Base-by-base conservation (phyloP, 92 coral and sea anemone genomes). In the Parazoanthus swiftii region DNA sequence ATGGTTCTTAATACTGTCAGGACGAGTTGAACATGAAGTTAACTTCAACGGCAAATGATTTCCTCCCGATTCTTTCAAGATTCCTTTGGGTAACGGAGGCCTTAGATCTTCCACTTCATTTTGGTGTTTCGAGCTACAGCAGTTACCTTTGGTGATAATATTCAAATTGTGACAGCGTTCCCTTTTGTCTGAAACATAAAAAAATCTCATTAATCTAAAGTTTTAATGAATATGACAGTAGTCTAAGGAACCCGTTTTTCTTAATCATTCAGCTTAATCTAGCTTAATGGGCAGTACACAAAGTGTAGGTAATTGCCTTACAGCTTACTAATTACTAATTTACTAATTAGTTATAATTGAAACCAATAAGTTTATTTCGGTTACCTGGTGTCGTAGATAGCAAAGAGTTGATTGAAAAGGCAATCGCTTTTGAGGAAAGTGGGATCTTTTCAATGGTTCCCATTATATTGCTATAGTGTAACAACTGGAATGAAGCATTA, bases 381-480 rank as follows among this genome's bases (percentile, higher is more conserved):
- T 75, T 90, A 51, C 73, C 36, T 51, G 90, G 86, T 88, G 88
- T 89, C 29, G 90, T 86, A 37, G 95, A 94, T 80, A 96, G 93
- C 89, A 96, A 85, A n/a, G 94, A 93, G 65, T 94, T 97, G 88
- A 96, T 96, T 70, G 98, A 94, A 89, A 96, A 96, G 33, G 98
- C 98, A 33, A 89, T 94, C 38, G 98, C 98, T 79, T 94, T 96
- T 33, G 91, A 76, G 16, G 98, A 96, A 50, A 96, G 91, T 66
- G 94, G 85, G 35, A 88, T 56, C 42, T 78, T 89, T 59, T 81
- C 20, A 72, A 74, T 50, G 44, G 91, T 82, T 39, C 92, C 98
- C 98, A 93, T 91, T 29, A 29, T 29, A 29, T 29, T 74, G 18
- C 39, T 74, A 36, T 11, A 13, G 4, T 54, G 46, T 36, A 20